Base-by-base conservation (phyloP, 2,797 vertebrate species). In the Xiphorhynchus erythropygius region DNA sequence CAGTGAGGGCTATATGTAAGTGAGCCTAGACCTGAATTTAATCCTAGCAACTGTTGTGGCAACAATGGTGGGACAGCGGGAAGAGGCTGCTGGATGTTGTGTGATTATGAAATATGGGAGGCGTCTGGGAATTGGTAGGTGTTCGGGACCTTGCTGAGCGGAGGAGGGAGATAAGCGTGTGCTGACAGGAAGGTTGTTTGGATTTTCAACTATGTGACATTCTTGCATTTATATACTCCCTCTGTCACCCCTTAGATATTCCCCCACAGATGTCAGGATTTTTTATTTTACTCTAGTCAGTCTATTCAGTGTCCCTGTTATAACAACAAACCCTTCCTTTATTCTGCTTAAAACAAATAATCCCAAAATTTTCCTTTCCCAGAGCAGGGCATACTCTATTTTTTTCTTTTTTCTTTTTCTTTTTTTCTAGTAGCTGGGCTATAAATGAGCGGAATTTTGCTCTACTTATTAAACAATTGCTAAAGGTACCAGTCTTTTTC, bases 131-230 rank as follows among this genome's bases (percentile, higher is more conserved):
- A 94, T 53, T 1, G 0, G 63, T 90, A 94, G 69, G 44, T 94
- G 83, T 91, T 90, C 7, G 2, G 41, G 81, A 79, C 65, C 59
- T 84, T 56, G 62, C 57, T 52, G 67, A 87, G 75, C 0, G 8
- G 93, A 96, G 85, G 91, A 95, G 86, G 88, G 47, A 90, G 80
- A 69, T 37, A 33, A 92, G 57, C 2, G 0, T 87, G 77, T 62
- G 59, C 80, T 89, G 53, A 91, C 73, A 89, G 84, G 76, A 93
- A 86, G n/a, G 60, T 67, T 78, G 44, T 82, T 94, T 93, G 69
- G 55, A 57, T 93, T 95, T 90, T 73, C 0, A 0, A 60, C 81
- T 91, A 84, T 91, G 82, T 82, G 60, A 60, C 16, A 4, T 88
- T 84, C 83, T 79, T 68, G n/a, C 49, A 12, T 79, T 90, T 42